A percentile compares a stretch with the other conserved stretches of the same genome.
Conservation (phyloP, 2,797 vertebrate species). For the Discoglossus pictus region DNA sequence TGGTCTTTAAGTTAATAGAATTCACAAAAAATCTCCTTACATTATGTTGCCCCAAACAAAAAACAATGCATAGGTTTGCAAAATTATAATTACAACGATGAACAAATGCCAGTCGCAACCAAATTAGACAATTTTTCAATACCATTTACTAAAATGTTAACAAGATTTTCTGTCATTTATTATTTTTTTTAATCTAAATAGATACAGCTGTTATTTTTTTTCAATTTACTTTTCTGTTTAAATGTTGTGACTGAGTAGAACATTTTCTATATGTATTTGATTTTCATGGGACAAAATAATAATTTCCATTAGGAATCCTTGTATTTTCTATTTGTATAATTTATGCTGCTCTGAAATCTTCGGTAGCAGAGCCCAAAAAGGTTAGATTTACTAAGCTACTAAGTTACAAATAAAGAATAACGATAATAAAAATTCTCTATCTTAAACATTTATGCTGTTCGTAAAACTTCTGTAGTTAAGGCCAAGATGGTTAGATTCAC, state of each 20-base stretch:
- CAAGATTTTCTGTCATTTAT: slow-evolving; percentile 14
- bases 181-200: slow-evolving; percentile 41
- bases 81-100: background rate
- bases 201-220: slow-evolving; percentile 28
- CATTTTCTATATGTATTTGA: background rate
- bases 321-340: too few species aligned
- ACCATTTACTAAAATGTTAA: background rate
- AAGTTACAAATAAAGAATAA: too few species aligned
- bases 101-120: background rate
- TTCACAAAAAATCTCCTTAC: background rate
- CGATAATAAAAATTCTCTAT: too few species aligned
- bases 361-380: too few species aligned
- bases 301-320: too few species aligned
- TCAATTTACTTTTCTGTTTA: slow-evolving; percentile 14
- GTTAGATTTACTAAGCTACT: too few species aligned
- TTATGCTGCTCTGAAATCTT: too few species aligned
- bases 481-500: too few species aligned
- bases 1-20: slow-evolving; percentile 8
- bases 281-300: slow-evolving; percentile 25
- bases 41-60: slow-evolving; percentile 25
- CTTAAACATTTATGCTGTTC: too few species aligned
- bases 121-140: background rate
- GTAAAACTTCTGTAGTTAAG: too few species aligned
- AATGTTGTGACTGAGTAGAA: slow-evolving; percentile 5
- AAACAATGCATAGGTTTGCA: background rate